Conservation (phyloP, 2,888 invertebrate genomes). For the Pandemis corylana region DNA sequence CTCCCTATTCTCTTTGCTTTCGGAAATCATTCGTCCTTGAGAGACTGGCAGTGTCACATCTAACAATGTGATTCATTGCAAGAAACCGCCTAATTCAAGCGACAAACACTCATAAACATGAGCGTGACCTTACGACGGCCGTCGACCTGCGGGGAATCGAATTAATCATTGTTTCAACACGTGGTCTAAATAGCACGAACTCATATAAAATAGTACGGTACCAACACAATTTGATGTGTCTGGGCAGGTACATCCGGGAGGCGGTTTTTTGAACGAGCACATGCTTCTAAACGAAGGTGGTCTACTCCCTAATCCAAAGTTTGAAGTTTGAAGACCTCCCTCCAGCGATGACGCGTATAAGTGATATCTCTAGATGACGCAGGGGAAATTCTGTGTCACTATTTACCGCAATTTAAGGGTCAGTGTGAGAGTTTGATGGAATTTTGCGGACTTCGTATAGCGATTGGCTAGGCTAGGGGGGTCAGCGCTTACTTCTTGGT, state of each 20-base stretch:
- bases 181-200: not conserved
- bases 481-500: too few relatives aligned
- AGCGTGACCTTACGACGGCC: conserved; percentile 5
- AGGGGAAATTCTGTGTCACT: too few relatives aligned
- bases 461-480: too few relatives aligned
- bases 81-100: not conserved
- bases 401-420: too few relatives aligned
- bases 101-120: not conserved
- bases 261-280: not conserved
- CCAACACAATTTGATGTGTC: not conserved
- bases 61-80: not conserved
- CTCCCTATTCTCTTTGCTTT: not conserved
- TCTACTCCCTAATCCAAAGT: too few relatives aligned
- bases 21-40: not conserved
- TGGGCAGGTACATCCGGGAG: not conserved
- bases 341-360: too few relatives aligned
- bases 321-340: too few relatives aligned
- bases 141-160: conserved; percentile 10
- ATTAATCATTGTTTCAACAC: conserved; percentile 18
- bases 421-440: too few relatives aligned
- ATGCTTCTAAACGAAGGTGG: too few relatives aligned
- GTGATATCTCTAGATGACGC: too few relatives aligned
- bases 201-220: not conserved
- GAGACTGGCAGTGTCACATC: not conserved
- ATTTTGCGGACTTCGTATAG: too few relatives aligned